Base-by-base conservation (phyloP, 1,140 invertebrate genomes). In the Physella acuta region DNA sequence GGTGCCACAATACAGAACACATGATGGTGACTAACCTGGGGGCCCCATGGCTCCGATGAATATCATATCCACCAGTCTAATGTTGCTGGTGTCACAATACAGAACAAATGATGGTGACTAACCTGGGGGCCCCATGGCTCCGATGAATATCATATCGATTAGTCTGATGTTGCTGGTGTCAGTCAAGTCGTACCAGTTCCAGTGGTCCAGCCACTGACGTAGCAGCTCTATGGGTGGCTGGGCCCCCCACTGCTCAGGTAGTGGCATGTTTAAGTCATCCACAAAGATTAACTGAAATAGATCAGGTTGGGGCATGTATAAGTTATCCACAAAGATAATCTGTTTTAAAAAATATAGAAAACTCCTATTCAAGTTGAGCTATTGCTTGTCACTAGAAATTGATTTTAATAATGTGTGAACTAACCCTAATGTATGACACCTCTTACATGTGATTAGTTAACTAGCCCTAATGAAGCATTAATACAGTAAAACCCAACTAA, bases 191-290 rank as follows among this genome's bases (percentile, higher is more conserved):
- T 95, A 86, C 94, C 95, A 97, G 73, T 91, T 91, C 77, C 89
- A 89, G 72, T 97, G 92, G 85, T 98, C 95, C n/a, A 96, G 86
- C 88, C 91, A 93, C 84, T 97, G 94, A 20, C 95, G 86, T 1
- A 97, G 81, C 26, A 98, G 84, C 82, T 98, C 95, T 58, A 97
- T 93, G 0, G 94, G 93, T 0, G 94, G 94, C 84, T 96, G 94
- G 0, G 94, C 94, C 0, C 94, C 94, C 81, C 93, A 96, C 11
- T 88, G 78, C 71, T 85, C 83, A 67, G 91, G 90, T 72, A 92
- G 84, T 0, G 94, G 94, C 92, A 97, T 94, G 73, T 94, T 96
- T 3, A 98, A 88, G 82, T 98, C 95, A 81, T 98, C 95, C 3
- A 98, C 92, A 83, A 97, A 97, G 30, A 97, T 89, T 14, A 97